Percentiles rank a stretch among this genome's conserved stretches.
Conservation (phyloP, 2,888 invertebrate genomes). For the Nomada ferruginata region DNA sequence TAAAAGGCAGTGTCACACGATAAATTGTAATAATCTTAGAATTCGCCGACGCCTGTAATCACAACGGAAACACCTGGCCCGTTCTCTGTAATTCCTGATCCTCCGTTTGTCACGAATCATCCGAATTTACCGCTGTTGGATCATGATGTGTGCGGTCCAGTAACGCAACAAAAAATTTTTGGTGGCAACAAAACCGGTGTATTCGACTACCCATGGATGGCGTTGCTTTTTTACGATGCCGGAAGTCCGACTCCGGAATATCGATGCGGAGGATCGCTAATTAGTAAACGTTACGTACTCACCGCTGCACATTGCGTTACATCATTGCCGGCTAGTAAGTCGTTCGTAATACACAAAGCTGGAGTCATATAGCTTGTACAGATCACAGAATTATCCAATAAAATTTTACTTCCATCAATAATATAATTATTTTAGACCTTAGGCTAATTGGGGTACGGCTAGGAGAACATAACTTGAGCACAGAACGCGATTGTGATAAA, state of each 20-base stretch:
- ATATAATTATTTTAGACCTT: conserved; percentile 67
- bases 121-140: conserved; percentile 82
- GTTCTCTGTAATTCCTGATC: conserved; percentile 35
- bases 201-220: conserved; percentile 92
- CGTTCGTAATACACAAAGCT: not conserved
- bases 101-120: conserved; percentile 83
- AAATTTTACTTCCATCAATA: not conserved
- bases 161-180: conserved; percentile 86
- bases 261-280: conserved; percentile 85
- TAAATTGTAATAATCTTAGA: not conserved
- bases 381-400: not conserved
- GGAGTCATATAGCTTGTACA: not conserved
- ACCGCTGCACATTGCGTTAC: conserved; percentile 87
- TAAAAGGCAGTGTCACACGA: not conserved
- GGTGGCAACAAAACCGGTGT: conserved; percentile 87
- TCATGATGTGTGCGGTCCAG: conserved; percentile 86
- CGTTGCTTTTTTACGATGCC: conserved; percentile 87
- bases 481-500: conserved; percentile 84
- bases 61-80: not conserved
- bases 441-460: conserved; percentile 85
- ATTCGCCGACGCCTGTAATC: not conserved
- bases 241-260: conserved; percentile 70
- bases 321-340: conserved; percentile 75
- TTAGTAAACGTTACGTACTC: conserved; percentile 85
- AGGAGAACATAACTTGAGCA: conserved; percentile 86